Conservation (phyloP, 2,113 vertebrate genomes). For the Felis catus region DNA sequence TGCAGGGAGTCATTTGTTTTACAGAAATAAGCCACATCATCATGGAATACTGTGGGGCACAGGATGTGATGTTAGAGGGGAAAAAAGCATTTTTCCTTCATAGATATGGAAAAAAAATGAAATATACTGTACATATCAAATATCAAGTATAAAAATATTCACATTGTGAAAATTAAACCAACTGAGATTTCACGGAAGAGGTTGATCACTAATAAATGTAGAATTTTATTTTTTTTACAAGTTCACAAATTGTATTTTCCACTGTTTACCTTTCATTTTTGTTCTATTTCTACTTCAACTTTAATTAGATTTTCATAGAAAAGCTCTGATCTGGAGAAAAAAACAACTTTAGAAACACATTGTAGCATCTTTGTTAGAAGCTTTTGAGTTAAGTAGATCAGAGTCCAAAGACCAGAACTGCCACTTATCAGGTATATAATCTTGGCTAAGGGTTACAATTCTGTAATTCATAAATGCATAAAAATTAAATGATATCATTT, state of each 20-base stretch:
- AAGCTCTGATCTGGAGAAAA: neutral
- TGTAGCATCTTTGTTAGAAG: neutral
- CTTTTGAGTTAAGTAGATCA: neutral
- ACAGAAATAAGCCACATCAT: neutral
- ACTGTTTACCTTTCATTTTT: neutral
- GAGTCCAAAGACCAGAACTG: neutral
- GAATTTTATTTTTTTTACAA: neutral
- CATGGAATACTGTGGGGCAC: neutral
- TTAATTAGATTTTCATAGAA: conserved; percentile 3
- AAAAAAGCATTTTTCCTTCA: neutral
- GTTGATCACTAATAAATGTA: neutral
- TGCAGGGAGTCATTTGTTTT: conserved; percentile 44
- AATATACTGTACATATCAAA: neutral
- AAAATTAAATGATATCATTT: neutral
- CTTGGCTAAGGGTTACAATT: neutral
- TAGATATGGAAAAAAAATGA: neutral
- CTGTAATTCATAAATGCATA: neutral
- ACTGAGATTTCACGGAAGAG: neutral
- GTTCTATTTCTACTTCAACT: neutral
- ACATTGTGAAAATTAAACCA: neutral
- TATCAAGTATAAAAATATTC: neutral
- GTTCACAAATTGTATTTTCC: neutral
- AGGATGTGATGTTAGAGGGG: neutral
- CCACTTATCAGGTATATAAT: neutral
- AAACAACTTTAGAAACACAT: neutral